These are phyloP conservation scores for Lagopus leucura DNA, from an alignment of 2,113 vertebrate species.

Conservation along the genomic window DNA sequence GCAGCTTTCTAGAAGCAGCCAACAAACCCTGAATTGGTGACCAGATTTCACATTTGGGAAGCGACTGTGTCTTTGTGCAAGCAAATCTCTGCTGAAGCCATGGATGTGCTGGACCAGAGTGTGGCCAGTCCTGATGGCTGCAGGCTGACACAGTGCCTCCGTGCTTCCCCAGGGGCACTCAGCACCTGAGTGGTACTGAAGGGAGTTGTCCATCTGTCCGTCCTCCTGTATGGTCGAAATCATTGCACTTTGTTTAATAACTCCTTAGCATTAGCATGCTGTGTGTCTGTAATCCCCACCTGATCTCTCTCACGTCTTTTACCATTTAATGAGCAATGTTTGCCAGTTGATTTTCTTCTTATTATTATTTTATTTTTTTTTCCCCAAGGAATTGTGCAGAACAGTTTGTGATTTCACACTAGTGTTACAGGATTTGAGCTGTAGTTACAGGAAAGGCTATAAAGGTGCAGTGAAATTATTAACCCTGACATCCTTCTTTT, in stretches of 20 bases:
- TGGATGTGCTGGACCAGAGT: neutral
- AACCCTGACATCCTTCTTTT: slow-evolving; percentile 29
- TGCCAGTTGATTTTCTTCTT: slow-evolving; percentile 31
- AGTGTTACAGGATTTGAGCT: slow-evolving; percentile 66
- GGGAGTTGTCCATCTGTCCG: slow-evolving; percentile 25
- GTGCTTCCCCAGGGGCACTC: neutral
- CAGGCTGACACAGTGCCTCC: neutral
- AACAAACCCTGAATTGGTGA: neutral
- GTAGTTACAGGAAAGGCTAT: slow-evolving; percentile 34
- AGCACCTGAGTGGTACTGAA: neutral
- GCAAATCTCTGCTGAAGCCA: neutral
- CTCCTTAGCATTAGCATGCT: slow-evolving; percentile 30
- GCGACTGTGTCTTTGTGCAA: neutral
- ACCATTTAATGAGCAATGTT: slow-evolving; percentile 49
- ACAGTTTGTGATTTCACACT: slow-evolving; percentile 50
- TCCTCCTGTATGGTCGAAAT: slow-evolving; percentile 35
- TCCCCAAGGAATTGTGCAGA: slow-evolving; percentile 73
- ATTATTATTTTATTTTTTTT: neutral
- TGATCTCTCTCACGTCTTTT: slow-evolving; percentile 25
- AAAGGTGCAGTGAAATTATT: slow-evolving; percentile 47
- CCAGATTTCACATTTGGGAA: slow-evolving; percentile 28
- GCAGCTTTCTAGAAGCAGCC: slow-evolving; percentile 44
- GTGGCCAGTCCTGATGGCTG: neutral
- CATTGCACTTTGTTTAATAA: slow-evolving; percentile 69
- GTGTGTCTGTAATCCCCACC: slow-evolving; percentile 41